A percentile compares a stretch with the other conserved stretches of the same genome.
Conservation (phyloP, 2,797 vertebrate genomes). For the Buceros bicornis region DNA sequence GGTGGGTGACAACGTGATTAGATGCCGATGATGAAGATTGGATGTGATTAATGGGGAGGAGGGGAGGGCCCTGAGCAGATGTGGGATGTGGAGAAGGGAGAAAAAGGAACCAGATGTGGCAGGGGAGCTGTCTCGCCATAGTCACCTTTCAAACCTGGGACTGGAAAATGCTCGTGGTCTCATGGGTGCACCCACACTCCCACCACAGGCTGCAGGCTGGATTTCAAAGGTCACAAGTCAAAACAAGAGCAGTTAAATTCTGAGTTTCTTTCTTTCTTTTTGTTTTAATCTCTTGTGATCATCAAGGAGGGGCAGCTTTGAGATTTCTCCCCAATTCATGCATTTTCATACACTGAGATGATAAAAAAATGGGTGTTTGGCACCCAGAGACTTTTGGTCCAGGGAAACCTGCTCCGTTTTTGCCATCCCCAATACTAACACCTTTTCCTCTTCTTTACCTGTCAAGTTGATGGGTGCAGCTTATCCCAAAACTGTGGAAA, state of each 20-base stretch:
- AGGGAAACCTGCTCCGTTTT: not conserved
- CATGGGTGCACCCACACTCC: not conserved
- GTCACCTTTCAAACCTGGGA: not conserved
- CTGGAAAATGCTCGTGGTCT: not conserved
- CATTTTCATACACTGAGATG: not conserved
- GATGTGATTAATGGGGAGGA: not conserved
- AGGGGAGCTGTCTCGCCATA: not conserved
- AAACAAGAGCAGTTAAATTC: not conserved
- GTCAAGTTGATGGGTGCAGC: not conserved
- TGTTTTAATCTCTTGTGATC: not conserved
- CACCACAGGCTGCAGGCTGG: not conserved
- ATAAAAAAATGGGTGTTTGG: not conserved
- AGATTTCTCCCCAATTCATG: not conserved
- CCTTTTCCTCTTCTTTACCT: not conserved
- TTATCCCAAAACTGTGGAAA: conserved; percentile 48
- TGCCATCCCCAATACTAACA: not conserved
- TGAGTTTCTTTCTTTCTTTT: not conserved
- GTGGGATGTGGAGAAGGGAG: not conserved
- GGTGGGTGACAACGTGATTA: not conserved
- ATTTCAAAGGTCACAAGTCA: not conserved
- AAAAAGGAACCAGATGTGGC: not conserved
- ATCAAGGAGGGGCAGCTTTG: fast-evolving
- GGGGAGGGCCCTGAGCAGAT: not conserved
- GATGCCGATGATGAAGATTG: not conserved
- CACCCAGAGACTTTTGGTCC: not conserved